Conservation (phyloP, 2,888 invertebrate species). For the Hypercompe scribonia region DNA sequence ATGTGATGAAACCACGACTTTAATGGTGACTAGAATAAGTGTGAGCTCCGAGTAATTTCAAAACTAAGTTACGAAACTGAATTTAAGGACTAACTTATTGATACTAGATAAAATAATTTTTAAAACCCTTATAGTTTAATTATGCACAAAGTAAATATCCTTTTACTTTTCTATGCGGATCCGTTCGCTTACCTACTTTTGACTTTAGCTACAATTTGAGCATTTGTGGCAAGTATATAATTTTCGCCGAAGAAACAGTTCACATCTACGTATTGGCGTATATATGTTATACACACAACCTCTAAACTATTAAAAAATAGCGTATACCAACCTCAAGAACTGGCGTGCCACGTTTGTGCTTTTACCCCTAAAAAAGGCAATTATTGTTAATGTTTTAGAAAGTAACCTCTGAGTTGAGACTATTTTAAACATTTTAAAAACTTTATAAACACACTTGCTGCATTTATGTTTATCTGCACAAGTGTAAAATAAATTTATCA, state of each 20-base stretch:
- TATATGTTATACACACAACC: too few species aligned
- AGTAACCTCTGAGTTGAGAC: not conserved
- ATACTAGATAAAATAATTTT: not conserved
- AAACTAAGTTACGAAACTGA: not conserved
- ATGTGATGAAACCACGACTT: not conserved
- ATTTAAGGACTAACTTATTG: not conserved
- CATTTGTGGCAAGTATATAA: too few species aligned
- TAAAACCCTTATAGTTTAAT: too few species aligned
- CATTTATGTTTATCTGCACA: not conserved
- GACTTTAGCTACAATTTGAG: not conserved
- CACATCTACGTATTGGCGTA: not conserved
- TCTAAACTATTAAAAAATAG: too few species aligned
- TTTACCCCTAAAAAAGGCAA: too few species aligned
- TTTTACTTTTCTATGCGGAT: too few species aligned
- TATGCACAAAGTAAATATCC: too few species aligned
- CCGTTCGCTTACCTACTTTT: too few species aligned
- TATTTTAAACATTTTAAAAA: not conserved
- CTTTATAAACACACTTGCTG: not conserved
- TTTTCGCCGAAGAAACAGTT: not conserved
- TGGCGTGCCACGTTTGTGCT: too few species aligned
- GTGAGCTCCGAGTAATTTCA: not conserved
- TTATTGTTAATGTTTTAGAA: too few species aligned
- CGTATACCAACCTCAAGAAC: too few species aligned
- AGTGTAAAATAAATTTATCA: not conserved
- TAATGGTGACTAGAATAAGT: not conserved